Conservation (phyloP, 1,140 invertebrate species). For the Lepidostoma basale region DNA sequence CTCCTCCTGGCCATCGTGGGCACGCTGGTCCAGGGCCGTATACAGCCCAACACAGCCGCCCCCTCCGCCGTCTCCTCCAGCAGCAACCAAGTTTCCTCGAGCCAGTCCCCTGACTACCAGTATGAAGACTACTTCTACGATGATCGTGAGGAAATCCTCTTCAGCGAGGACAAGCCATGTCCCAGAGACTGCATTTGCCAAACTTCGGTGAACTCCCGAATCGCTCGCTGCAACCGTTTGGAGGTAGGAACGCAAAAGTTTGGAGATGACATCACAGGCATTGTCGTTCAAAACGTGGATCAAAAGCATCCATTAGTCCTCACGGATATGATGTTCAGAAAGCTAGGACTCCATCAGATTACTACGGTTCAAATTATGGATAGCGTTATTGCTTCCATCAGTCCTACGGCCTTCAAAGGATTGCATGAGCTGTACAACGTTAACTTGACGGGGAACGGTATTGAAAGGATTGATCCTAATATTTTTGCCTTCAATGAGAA, state of each 20-base stretch:
- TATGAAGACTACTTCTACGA: conserved; percentile 56
- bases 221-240: conserved; percentile 60
- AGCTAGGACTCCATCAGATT: conserved; percentile 63
- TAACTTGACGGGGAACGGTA: conserved; percentile 69
- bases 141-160: conserved; percentile 53
- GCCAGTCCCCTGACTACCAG: conserved; percentile 50
- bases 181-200: conserved; percentile 60
- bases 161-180: conserved; percentile 58
- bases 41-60: conserved; percentile 53
- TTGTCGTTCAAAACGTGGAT: conserved; percentile 64
- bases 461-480: conserved; percentile 67
- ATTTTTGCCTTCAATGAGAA: conserved; percentile 70
- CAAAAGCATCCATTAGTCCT: conserved; percentile 60
- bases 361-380: conserved; percentile 65
- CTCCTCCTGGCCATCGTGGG: conserved; percentile 57
- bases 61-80: conserved; percentile 23
- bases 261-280: conserved; percentile 63
- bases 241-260: conserved; percentile 66
- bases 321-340: conserved; percentile 62
- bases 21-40: conserved; percentile 44
- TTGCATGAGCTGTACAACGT: conserved; percentile 68
- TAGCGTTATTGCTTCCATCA: conserved; percentile 61
- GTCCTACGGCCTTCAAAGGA: conserved; percentile 68
- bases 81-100: background rate
- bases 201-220: conserved; percentile 55